Evolutionary conservation across 2,888 invertebrate genomes (phyloP), one percentile per base, ranked within the genome.

Genomic region (Conistra vaccinii): DNA sequence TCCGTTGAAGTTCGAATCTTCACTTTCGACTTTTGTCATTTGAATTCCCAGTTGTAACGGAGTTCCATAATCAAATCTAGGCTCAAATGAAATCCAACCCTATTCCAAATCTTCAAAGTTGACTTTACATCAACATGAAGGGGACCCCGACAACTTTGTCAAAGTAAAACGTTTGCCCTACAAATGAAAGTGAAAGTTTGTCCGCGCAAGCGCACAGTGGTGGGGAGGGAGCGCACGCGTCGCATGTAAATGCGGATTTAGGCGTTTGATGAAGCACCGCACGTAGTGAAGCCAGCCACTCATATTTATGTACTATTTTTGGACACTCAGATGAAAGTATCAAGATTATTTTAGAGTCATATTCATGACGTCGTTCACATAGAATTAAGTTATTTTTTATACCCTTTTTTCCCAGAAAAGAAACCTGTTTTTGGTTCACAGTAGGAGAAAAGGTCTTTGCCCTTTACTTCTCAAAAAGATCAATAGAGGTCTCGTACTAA

Each of bases 151-250:
- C 86, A 80, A 88, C 90, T 71, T 71, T 93, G 91, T 92, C 83
- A 76, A 5, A 90, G 84, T 90, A 80, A 90, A 73, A 73, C 65
- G 88, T 87, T 91, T 96, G 96, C 93, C 96, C 96, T 95, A 96
- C 93, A 95, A 94, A 93, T 93, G 95, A 96, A 96, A 96, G 96
- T 96, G 96, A 96, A 96, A 96, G 96, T 96, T 91, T 90, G 92
- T 89, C 88, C 88, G 90, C 88, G 89, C 88, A 86, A 89, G 81
- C 87, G 84, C 87, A 87, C 86, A 80, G 84, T 80, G 81, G 87
- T 88, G 89, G 91, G 89, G 90, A 92, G 87, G 84, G 86, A 89
- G 92, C 91, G 92, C 93, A 91, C 90, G 93, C 92, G 92, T 92
- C 88, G 93, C 93, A 94, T 95, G 93, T 92, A 93, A 94, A 94